phyloP scores from a whole-genome alignment of 2,113 vertebrate species.

The Phyllostomus discolor region DNA sequence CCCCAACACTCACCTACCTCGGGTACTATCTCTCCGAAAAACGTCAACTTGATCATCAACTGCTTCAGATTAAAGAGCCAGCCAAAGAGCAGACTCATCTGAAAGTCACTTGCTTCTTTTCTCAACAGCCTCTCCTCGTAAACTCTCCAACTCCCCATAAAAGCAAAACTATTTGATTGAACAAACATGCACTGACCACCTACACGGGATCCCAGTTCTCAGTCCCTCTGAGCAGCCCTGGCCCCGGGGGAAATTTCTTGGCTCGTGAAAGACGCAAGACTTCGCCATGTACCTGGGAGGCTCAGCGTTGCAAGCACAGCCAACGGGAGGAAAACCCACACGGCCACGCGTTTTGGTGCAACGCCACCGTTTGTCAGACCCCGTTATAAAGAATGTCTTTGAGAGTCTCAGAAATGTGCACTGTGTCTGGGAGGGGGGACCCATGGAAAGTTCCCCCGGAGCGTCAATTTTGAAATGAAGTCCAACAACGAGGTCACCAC shows the following conservation, averaged over 20 bases:
- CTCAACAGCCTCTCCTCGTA: not conserved
- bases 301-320: not conserved
- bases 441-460: conserved; percentile 32
- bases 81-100: not conserved
- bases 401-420: conserved; percentile 15
- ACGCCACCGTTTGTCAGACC: conserved; percentile 42
- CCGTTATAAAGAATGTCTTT: conserved; percentile 50
- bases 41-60: not conserved
- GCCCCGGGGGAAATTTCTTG: conserved; percentile 10
- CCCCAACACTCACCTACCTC: not conserved
- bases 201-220: not conserved
- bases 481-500: not conserved
- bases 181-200: not conserved
- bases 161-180: conserved; percentile 34
- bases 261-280: not conserved
- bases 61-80: not conserved
- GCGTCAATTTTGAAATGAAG: conserved; percentile 36
- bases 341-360: not conserved
- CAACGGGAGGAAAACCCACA: conserved; percentile 28
- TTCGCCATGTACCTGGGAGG: conserved; percentile 19
- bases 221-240: not conserved
- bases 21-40: not conserved
- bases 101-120: not conserved
- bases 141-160: not conserved
- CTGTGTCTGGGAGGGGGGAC: conserved; percentile 19